phyloP scores from a whole-genome alignment of 64 coral and sea anemone genomes.

The Platygyra sinensis region DNA sequence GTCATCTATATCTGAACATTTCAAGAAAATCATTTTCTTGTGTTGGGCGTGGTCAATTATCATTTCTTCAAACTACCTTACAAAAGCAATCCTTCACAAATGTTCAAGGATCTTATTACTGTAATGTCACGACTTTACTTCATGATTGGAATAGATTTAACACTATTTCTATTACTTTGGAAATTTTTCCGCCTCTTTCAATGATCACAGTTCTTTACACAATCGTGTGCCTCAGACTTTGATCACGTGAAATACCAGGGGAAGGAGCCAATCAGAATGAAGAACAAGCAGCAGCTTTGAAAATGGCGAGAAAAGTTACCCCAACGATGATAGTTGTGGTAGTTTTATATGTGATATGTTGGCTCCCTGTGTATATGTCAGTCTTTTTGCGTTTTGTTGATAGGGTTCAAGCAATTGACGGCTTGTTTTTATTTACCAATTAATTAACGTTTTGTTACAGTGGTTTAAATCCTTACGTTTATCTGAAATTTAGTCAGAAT shows the following conservation, averaged over 20 bases:
- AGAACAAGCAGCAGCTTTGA: too few relatives aligned
- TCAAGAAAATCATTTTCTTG: too few relatives aligned
- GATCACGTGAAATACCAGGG: too few relatives aligned
- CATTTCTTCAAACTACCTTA: background rate
- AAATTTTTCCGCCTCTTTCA: too few relatives aligned
- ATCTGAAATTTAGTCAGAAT: background rate
- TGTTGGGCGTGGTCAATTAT: background rate
- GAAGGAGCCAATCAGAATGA: too few relatives aligned
- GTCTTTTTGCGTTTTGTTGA: background rate
- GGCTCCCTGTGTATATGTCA: too few relatives aligned
- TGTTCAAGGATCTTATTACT: background rate
- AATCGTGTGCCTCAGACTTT: too few relatives aligned
- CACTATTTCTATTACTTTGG: background rate
- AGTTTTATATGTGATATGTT: too few relatives aligned
- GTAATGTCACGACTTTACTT: background rate
- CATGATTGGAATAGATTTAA: background rate
- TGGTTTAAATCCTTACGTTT: background rate
- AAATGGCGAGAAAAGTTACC: too few relatives aligned
- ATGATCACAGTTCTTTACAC: too few relatives aligned
- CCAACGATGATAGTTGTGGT: too few relatives aligned
- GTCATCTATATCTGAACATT: too few relatives aligned
- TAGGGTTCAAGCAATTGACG: background rate
- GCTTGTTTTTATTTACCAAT: background rate
- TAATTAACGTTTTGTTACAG: background rate
- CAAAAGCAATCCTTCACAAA: background rate